phyloP scores from a whole-genome alignment of 2,797 vertebrate genomes.

The Coregonus suidteri region DNA sequence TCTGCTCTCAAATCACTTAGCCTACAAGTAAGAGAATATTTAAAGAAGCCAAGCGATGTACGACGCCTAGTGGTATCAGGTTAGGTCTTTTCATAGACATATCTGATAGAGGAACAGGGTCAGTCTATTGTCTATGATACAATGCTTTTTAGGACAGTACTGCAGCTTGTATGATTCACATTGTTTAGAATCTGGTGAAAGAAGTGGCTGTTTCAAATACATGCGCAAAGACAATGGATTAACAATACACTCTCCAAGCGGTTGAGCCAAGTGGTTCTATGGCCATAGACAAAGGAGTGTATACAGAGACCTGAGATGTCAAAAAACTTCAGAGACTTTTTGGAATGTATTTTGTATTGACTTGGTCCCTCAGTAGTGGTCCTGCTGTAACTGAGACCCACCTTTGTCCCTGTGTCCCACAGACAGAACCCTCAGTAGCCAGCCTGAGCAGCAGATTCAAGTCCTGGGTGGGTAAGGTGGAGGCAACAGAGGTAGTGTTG shows the following conservation, averaged over 20 bases:
- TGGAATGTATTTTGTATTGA: conserved; percentile 58
- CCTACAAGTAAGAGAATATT: conserved; percentile 6
- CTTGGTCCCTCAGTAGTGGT: conserved; percentile 43
- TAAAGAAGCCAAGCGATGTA: conserved; percentile 34
- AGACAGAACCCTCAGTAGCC: conserved; percentile 62
- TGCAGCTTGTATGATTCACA: background rate
- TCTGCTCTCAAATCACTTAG: conserved; percentile 92
- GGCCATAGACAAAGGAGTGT: conserved; percentile 47
- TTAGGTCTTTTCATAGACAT: background rate
- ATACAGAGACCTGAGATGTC: conserved; percentile 41
- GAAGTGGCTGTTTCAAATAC: background rate
- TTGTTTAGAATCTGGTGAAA: background rate
- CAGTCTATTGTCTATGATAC: background rate
- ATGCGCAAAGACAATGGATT: too few species aligned
- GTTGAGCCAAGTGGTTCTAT: conserved; percentile 25
- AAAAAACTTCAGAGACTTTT: conserved; percentile 44
- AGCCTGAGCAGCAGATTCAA: background rate
- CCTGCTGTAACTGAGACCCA: conserved; percentile 61
- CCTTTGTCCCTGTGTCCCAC: conserved; percentile 68
- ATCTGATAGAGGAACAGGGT: background rate
- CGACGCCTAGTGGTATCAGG: background rate
- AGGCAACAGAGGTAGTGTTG: conserved; percentile 1
- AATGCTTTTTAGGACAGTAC: background rate
- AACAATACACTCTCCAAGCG: too few species aligned
- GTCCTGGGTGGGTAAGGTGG: background rate